Conservation (phyloP, 2,888 invertebrate species). For the Palloptera scutellata region DNA sequence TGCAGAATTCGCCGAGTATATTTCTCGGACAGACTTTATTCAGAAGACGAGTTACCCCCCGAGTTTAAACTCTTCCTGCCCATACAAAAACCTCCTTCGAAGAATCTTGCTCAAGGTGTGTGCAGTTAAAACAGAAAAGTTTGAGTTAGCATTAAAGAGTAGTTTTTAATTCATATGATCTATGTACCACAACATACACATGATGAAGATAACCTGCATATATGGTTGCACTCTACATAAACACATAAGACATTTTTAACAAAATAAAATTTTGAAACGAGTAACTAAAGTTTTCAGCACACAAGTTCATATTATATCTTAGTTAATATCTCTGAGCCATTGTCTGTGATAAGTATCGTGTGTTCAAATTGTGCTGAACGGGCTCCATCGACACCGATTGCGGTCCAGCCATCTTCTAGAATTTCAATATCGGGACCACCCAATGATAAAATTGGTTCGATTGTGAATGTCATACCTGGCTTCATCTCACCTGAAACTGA, state of each 20-base stretch:
- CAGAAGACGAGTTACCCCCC: slow-evolving; percentile 92
- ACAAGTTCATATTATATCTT: slow-evolving; percentile 41
- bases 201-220: too few species aligned
- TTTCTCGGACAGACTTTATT: slow-evolving; percentile 89
- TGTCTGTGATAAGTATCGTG: slow-evolving; percentile 83
- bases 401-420: slow-evolving; percentile 92
- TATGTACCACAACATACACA: too few species aligned
- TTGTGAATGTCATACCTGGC: slow-evolving; percentile 93
- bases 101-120: slow-evolving; percentile 50
- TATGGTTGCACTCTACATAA: too few species aligned
- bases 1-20: slow-evolving; percentile 93
- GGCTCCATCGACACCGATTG: slow-evolving; percentile 80
- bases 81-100: slow-evolving; percentile 73
- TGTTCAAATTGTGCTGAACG: slow-evolving; percentile 92
- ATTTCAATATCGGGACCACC: slow-evolving; percentile 74
- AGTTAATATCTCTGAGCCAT: slow-evolving; percentile 83
- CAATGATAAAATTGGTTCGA: slow-evolving; percentile 87
- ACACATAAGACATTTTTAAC: too few species aligned
- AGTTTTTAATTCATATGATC: too few species aligned
- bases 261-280: too few species aligned
- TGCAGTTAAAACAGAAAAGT: slow-evolving; percentile 44
- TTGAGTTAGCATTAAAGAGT: too few species aligned
- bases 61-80: slow-evolving; percentile 96
- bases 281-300: too few species aligned
- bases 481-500: slow-evolving; percentile 75